Evolutionary conservation across 2,113 vertebrate species (phyloP).

Genomic region (Thinocorus orbignyianus): DNA sequence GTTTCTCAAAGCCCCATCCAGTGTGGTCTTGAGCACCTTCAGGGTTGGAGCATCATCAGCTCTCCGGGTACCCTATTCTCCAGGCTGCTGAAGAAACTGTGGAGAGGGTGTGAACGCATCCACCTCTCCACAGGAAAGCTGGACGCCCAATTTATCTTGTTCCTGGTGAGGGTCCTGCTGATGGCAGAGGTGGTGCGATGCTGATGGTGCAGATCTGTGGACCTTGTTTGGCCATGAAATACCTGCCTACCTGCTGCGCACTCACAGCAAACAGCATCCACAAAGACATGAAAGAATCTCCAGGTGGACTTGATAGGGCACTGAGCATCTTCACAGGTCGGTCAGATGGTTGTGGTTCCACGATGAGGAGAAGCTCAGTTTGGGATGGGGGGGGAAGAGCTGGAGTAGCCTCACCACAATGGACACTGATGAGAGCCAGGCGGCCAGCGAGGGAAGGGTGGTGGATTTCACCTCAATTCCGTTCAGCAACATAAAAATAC

Average conservation of each 20-base stretch:
- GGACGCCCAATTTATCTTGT: fast-evolving
- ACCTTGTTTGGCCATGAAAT: background rate
- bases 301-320: fast-evolving
- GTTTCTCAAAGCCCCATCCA: background rate
- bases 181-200: background rate
- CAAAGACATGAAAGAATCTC: fast-evolving
- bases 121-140: fast-evolving
- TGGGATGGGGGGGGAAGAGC: background rate
- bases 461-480: background rate
- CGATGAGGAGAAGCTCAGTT: fast-evolving
- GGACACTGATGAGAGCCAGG: fast-evolving
- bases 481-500: background rate
- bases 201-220: fast-evolving
- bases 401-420: fast-evolving
- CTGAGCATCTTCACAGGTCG: fast-evolving
- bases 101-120: background rate
- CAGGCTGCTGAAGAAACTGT: background rate
- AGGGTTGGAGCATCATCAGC: background rate
- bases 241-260: background rate
- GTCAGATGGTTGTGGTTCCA: fast-evolving
- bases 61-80: background rate
- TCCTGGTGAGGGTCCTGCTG: too few species aligned
- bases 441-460: fast-evolving
- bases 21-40: background rate
- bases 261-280: background rate